Base-by-base conservation (phyloP, 2,888 invertebrate species). In the Lycaena phlaeas region DNA sequence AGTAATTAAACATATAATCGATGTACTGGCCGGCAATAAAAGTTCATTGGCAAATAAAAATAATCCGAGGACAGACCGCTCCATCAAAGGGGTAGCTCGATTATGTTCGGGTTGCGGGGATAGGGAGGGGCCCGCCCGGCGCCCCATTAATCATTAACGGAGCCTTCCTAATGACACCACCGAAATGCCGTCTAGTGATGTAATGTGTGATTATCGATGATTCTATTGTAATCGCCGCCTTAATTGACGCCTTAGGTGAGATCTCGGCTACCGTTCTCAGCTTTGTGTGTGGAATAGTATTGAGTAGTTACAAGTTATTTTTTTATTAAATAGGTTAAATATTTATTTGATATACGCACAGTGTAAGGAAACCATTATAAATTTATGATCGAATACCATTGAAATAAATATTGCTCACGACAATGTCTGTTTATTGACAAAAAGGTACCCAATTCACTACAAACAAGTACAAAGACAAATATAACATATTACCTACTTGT, bases 121-220 rank as follows among this genome's bases (percentile, higher is more conserved):
- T 53, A 57, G 55, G 48, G 50, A 48, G 57, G 68, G 63, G 64
- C 57, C 64, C 69, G 69, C 71, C 71, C 64, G 74, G 78, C 77
- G 76, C 76, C 78, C 71, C 82, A 84, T 84, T 81, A 84, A 84
- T 82, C 82, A 84, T 84, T 84, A 82, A 81, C 76, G 70, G 74
- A 71, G 77, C 66, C 76, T 74, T 77, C 72, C 76, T 84, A 84
- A 84, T 82, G 82, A 82, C 84, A 82, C 69, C 68, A 55, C 79
- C 79, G 73, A 82, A 82, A 81, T 77, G 67, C 54, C 55, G 51
- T 43, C 45, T 61, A 77, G 75, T 57, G 75, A 55, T 62, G 74
- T 50, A 54, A 52, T 41, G 49, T 40, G 58, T 57, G 49, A 42
- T 52, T 64, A 53, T 61, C 64, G 63, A 62, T 58, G 50, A 47